Percentiles rank a stretch among this genome's conserved stretches.
Conservation (phyloP, 2,113 vertebrate genomes). For the Aspidoscelis tigris region DNA sequence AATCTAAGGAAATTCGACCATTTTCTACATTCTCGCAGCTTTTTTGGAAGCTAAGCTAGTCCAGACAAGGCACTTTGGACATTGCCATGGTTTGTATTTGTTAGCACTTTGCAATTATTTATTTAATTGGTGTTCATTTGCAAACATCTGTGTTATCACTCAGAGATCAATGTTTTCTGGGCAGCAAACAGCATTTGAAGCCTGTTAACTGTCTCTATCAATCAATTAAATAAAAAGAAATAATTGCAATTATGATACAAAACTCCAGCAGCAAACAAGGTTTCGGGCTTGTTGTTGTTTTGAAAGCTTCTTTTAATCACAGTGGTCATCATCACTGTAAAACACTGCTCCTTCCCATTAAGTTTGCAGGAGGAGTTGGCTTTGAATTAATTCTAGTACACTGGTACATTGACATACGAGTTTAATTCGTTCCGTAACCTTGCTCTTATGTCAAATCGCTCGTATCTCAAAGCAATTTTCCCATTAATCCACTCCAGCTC, state of each 20-base stretch:
- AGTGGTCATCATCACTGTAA: neutral
- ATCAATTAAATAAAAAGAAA: neutral
- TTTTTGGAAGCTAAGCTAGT: neutral
- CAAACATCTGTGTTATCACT: neutral
- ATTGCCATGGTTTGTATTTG: neutral
- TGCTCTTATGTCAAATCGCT: too few relatives aligned
- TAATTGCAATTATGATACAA: neutral
- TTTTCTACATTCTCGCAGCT: neutral
- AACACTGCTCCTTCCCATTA: neutral
- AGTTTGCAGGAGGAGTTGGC: neutral
- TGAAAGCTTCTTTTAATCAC: neutral
- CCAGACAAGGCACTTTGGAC: neutral
- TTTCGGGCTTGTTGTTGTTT: too few relatives aligned
- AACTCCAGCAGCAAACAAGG: too few relatives aligned
- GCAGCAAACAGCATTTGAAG: neutral
- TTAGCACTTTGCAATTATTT: neutral
- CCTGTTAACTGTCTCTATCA: neutral
- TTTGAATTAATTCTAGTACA: too few relatives aligned
- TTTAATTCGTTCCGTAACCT: too few relatives aligned
- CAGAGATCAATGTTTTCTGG: neutral
- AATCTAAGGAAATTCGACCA: neutral
- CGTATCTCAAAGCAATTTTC: too few relatives aligned
- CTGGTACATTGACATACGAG: too few relatives aligned
- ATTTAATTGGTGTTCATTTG: neutral
- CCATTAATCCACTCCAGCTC: too few relatives aligned